Conservation (phyloP, 2,797 vertebrate genomes). For the Microctenopoma steveboyesi region DNA sequence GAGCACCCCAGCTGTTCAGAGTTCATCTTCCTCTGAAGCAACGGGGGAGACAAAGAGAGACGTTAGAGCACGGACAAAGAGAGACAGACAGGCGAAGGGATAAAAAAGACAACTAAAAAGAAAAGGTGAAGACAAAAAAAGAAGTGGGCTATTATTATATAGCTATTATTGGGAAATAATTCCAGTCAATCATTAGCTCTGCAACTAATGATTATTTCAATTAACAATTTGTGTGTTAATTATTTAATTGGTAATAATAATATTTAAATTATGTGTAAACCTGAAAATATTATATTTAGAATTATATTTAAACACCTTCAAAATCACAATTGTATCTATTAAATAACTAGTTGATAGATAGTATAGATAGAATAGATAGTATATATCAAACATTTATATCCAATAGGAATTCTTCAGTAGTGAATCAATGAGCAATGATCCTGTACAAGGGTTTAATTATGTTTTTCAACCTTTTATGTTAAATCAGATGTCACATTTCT, state of each 20-base stretch:
- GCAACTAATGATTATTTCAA: neutral
- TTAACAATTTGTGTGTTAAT: neutral
- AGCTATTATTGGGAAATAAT: neutral
- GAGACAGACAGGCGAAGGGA: conserved; percentile 6
- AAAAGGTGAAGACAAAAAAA: conserved; percentile 7
- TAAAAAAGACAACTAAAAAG: conserved; percentile 5
- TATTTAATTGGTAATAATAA: neutral
- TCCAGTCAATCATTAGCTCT: neutral
- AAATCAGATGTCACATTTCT: too few species aligned
- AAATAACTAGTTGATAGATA: too few species aligned
- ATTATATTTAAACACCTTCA: too few species aligned
- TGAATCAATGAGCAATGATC: too few species aligned
- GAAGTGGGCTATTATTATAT: neutral
- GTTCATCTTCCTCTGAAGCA: conserved; percentile 65
- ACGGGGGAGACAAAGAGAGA: conserved; percentile 40
- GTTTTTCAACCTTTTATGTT: too few species aligned
- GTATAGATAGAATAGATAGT: too few species aligned
- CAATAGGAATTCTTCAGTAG: conserved; percentile 2
- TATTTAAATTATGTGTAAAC: too few species aligned
- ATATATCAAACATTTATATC: too few species aligned
- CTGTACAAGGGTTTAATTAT: too few species aligned
- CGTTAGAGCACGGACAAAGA: conserved; percentile 32
- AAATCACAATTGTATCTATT: too few species aligned
- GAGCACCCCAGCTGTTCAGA: conserved; percentile 75
- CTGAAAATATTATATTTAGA: too few species aligned